Evolutionary conservation across 2,113 vertebrate genomes (phyloP).

Genomic region (Mungos mungo): DNA sequence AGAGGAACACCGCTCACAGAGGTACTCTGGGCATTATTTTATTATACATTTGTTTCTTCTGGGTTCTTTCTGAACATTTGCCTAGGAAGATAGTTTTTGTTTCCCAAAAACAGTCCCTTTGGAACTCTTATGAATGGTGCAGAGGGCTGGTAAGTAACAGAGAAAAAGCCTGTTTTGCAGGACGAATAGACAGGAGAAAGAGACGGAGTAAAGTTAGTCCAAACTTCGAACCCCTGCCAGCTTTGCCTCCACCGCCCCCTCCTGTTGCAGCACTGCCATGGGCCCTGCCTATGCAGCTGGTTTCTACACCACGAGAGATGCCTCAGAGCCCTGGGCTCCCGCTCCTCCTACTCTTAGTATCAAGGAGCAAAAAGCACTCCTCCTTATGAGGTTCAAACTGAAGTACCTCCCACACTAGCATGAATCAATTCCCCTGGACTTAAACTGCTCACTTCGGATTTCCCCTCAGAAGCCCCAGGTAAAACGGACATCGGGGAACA

Average conservation of each 20-base stretch:
- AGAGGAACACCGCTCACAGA: not conserved
- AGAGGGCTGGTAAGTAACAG: not conserved
- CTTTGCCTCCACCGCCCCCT: not conserved
- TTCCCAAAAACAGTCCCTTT: not conserved
- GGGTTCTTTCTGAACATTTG: not conserved
- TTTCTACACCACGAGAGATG: not conserved
- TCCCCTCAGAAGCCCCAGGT: not conserved
- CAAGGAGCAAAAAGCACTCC: not conserved
- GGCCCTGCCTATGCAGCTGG: not conserved
- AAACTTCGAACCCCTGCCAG: not conserved
- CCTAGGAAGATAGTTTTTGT: not conserved
- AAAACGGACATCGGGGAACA: not conserved
- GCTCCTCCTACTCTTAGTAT: not conserved
- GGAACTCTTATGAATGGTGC: not conserved
- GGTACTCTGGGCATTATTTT: not conserved
- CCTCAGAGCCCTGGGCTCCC: not conserved
- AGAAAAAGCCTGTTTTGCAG: not conserved
- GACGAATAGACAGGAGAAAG: not conserved
- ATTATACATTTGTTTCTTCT: not conserved
- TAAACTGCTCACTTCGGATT: not conserved
- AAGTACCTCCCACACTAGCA: not conserved
- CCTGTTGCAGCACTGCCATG: not conserved
- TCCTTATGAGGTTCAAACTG: not conserved
- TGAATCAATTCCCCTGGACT: not conserved
- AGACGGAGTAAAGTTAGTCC: not conserved